Evolutionary conservation across 2,888 invertebrate species (phyloP).

Genomic region (Troilus luridus): DNA sequence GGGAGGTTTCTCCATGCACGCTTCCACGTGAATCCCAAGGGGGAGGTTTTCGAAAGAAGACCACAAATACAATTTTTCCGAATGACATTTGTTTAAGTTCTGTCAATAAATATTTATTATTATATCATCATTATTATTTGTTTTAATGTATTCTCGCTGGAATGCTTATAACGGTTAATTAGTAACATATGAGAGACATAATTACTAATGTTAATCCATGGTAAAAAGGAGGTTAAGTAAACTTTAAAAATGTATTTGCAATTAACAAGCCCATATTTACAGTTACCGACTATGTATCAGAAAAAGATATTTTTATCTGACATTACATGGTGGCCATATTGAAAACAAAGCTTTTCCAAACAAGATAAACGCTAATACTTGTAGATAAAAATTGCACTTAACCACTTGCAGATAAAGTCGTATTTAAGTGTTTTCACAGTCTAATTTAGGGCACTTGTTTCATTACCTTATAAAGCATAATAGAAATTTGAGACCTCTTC

Average conservation of each 20-base stretch:
- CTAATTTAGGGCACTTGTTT: background rate
- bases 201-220: background rate
- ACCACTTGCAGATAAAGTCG: background rate
- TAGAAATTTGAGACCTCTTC: background rate
- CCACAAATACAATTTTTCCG: too few relatives aligned
- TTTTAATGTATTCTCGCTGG: too few relatives aligned
- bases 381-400: slow-evolving; percentile 26
- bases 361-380: slow-evolving; percentile 29
- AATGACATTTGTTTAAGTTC: too few relatives aligned
- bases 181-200: too few relatives aligned
- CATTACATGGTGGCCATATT: background rate
- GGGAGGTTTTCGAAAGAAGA: too few relatives aligned
- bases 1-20: too few relatives aligned
- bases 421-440: background rate
- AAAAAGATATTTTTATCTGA: background rate
- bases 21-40: too few relatives aligned
- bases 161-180: too few relatives aligned
- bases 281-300: background rate
- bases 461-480: background rate
- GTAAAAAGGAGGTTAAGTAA: background rate
- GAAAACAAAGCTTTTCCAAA: slow-evolving; percentile 21
- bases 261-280: background rate
- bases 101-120: too few relatives aligned
- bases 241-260: background rate
- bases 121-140: too few relatives aligned